Conservation (phyloP, 30 jellyfish, hydroid and myxozoan species). For the Hydractinia echinata region DNA sequence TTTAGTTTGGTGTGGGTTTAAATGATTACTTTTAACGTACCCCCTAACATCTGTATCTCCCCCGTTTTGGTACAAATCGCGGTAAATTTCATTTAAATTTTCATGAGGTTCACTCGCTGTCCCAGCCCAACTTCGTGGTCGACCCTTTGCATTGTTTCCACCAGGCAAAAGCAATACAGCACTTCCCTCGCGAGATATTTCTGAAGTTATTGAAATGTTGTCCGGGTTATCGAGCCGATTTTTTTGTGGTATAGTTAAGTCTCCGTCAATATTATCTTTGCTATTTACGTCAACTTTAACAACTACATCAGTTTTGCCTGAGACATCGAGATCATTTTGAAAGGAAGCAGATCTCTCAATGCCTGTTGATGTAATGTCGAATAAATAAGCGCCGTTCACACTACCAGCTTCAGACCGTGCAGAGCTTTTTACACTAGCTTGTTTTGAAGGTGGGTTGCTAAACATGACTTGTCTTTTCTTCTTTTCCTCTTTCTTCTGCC, state of each 20-base stretch:
- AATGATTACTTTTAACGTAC: not conserved
- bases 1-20: not conserved
- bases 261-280: too few species aligned
- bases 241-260: too few species aligned
- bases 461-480: not conserved
- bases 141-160: constrained; percentile 9
- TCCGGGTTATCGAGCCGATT: not conserved
- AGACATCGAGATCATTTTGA: not conserved
- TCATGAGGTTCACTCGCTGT: constrained; percentile 7
- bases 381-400: not conserved
- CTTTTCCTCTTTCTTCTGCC: not conserved
- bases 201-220: not conserved
- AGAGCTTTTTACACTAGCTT: not conserved
- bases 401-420: not conserved
- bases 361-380: constrained; percentile 9
- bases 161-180: not conserved
- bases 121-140: constrained; percentile 13
- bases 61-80: not conserved
- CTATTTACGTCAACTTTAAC: too few species aligned
- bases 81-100: not conserved
- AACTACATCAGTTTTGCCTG: too few species aligned
- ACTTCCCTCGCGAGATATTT: not conserved
- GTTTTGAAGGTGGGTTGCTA: not conserved
- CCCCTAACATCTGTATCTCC: not conserved
- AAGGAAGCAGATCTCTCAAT: not conserved